Base-by-base conservation (phyloP, 1,140 invertebrate genomes). In the Anoplophora glabripennis region DNA sequence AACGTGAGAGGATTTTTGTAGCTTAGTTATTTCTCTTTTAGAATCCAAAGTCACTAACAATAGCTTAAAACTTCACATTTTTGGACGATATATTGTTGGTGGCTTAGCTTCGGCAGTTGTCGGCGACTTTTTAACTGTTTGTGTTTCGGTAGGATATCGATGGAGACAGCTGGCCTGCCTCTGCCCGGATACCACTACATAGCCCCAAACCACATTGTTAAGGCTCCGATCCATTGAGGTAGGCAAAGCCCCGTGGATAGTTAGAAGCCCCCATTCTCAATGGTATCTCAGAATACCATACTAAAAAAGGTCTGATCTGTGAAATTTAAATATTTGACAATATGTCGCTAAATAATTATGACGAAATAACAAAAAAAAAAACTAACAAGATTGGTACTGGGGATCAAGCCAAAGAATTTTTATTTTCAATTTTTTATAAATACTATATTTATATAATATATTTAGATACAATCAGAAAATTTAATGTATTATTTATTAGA, bases 171-270 rank as follows among this genome's bases (percentile, higher is more conserved):
- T 63, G 89, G 90, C 67, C 83, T 93, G 80, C 89, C 89, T 70
- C 86, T 94, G 81, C 88, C 89, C 60, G 89, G 90, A 57, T 94
- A 92, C 81, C 90, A 93, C 77, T 93, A 92, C 81, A 89, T 94
- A 76, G 87, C 90, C 66, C 91, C 90, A 52, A 93, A 92, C 80
- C 89, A 93, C 81, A 93, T 94, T 76, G 89, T 94, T 69, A 93
- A 93, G 79, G 89, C 90, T 61, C 89, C 89, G 65, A 92, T 93
- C 74, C 90, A 94, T 81, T 93, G 89, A 60, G 53, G 36, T 47
- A n/a, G 68, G 75, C 72, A 70, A 67, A 68, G 44, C n/a, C n/a
- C n/a, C n/a, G n/a, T n/a, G n/a, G n/a, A n/a, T n/a, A n/a, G n/a
- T n/a, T n/a, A n/a, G n/a, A n/a, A n/a, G 68, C 66, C 66, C 69